These are phyloP conservation scores for Montipora sp. DNA, from an alignment of 64 coral and sea anemone genomes.

Conservation along the genomic window DNA sequence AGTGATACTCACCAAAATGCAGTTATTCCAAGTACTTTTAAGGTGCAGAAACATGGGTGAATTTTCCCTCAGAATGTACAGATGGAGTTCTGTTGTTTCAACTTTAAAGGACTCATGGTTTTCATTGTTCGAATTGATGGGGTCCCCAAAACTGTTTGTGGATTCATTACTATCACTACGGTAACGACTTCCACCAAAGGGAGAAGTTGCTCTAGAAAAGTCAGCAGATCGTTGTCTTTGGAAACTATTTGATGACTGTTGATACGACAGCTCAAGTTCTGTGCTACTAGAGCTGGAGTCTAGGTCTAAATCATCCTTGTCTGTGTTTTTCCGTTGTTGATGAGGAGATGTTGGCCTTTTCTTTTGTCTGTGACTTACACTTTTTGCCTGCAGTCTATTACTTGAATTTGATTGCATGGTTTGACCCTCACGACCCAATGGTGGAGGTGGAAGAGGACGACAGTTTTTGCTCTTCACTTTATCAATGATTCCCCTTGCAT, in stretches of 20 bases:
- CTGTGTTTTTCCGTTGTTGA: constrained; percentile 17
- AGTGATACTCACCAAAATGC: constrained; percentile 84
- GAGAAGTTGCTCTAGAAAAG: neutral
- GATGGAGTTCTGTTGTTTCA: constrained; percentile 63
- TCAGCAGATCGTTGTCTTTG: constrained; percentile 24
- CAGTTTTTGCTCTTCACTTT: neutral
- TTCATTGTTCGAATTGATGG: constrained; percentile 49
- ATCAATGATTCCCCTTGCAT: constrained; percentile 15
- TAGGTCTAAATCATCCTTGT: constrained; percentile 27
- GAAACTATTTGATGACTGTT: constrained; percentile 16
- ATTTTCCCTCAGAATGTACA: constrained; percentile 83
- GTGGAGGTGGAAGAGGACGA: constrained; percentile 76
- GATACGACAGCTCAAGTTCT: constrained; percentile 63
- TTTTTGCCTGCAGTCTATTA: neutral
- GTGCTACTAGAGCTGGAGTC: constrained; percentile 90
- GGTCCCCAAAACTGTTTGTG: constrained; percentile 4
- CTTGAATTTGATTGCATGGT: neutral
- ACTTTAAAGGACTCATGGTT: constrained; percentile 3
- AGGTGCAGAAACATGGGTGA: constrained; percentile 91
- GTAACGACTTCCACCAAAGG: neutral
- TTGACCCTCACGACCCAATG: neutral
- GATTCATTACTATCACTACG: constrained; percentile 51
- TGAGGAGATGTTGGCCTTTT: constrained; percentile 37
- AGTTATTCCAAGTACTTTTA: constrained; percentile 95
- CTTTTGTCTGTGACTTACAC: constrained; percentile 1